Base-by-base conservation (phyloP, 2,113 vertebrate species). In the Zonotrichia leucophrys region DNA sequence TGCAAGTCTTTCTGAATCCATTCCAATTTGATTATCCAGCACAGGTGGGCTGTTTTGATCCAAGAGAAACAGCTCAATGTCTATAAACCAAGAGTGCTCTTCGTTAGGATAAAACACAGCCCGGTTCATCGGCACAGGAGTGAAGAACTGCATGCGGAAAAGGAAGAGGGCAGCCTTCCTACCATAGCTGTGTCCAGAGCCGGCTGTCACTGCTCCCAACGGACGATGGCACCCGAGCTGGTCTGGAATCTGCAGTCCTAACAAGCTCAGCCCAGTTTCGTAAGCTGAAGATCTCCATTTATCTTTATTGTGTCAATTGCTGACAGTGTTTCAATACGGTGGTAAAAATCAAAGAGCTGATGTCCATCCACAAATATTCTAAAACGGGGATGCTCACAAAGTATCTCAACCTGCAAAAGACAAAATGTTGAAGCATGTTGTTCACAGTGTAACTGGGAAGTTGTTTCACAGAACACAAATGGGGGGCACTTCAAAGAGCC, bases 331-430 rank as follows among this genome's bases (percentile, higher is more conserved):
- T 99, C 98, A 82, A 99, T 98, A 97, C 99, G 99, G 96, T 99
- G 99, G 97, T 99, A 99, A 99, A 99, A 99, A 98, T 99, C 99
- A 98, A 99, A 99, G 91, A 99, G 99, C 97, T 99, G 99, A 95
- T 99, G 99, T 98, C 99, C 99, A 53, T 99, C 99, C 97, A 99
- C 99, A 97, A 99, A 99, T 98, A 99, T 98, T 96, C 99, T 99
- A 98, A 99, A 99, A 41, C 99, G 98, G 79, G 99, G 99, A 97
- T 99, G 99, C 96, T 99, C 99, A 22, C 99, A 99, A 96, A 99
- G 99, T 96, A 99, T 99, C 98, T 99, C 99, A 91, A 99, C 98
- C 99, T 99, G 98, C 25, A 95, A 97, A 89, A 94, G 91, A 96
- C 6, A 97, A 90, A 97, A 93, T 0, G 12, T 81, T 60, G 59